These are phyloP conservation scores for Fukomys damarensis DNA, from an alignment of 2,113 vertebrate species.

Conservation along the genomic window DNA sequence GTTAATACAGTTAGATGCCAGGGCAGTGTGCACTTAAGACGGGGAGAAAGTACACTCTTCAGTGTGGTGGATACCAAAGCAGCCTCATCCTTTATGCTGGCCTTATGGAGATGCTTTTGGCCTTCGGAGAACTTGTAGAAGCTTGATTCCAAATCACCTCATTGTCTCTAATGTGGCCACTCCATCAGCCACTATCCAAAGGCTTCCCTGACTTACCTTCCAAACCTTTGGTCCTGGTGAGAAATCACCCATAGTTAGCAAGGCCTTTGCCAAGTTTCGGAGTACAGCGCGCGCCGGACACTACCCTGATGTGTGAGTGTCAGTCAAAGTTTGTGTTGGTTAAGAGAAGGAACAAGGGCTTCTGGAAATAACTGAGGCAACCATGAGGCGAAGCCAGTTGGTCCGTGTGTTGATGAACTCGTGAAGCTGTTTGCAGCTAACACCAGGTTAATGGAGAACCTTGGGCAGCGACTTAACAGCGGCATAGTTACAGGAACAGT, in stretches of 20 bases:
- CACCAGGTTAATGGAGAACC: neutral
- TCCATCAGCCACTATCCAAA: neutral
- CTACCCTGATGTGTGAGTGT: neutral
- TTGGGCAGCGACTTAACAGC: too few relatives aligned
- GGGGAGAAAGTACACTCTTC: neutral
- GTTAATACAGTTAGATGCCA: slow-evolving; percentile 68
- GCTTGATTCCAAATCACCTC: slow-evolving; percentile 58
- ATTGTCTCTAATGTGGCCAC: slow-evolving; percentile 46
- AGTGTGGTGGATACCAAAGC: neutral
- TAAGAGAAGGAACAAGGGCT: neutral
- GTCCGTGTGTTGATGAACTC: neutral
- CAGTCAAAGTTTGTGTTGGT: neutral
- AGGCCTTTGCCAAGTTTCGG: neutral
- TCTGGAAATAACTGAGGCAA: neutral
- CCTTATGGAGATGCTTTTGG: slow-evolving; percentile 46
- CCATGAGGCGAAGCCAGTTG: neutral
- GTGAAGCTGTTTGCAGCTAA: neutral
- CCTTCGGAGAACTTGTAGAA: slow-evolving; percentile 59
- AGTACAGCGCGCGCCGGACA: neutral
- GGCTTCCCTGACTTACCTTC: neutral
- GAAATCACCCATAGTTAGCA: neutral
- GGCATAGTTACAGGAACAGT: fast-evolving
- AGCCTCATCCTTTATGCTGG: neutral
- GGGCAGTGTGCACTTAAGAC: slow-evolving; percentile 14
- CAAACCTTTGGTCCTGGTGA: neutral